Base-by-base conservation (phyloP, 2,797 vertebrate species). In the Siniperca scherzeri region DNA sequence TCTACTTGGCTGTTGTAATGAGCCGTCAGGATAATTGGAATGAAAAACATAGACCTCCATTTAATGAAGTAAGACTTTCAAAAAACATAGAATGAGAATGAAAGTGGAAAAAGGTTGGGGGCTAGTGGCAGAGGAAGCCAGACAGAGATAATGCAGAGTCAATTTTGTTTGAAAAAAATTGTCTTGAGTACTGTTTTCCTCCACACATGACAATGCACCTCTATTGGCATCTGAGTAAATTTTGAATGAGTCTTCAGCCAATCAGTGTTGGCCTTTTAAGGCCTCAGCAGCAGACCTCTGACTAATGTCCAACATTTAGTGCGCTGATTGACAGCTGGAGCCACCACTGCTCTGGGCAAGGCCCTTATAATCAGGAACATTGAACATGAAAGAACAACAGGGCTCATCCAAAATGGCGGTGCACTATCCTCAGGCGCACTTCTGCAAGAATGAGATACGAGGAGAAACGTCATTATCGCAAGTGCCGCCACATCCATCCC, bases 1-100 rank as follows among this genome's bases (percentile, higher is more conserved):
- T 91, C 82, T 92, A 70, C 84, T 73, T 19, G 52, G 40, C 81
- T 82, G 74, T 86, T 82, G 87, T 95, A 94, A 95, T 94, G 91
- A 93, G 91, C 90, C 78, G 85, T 84, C 88, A 88, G 87, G 74
- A 90, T 96, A 95, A 96, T 96, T 95, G 91, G 94, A 89, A 90
- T 89, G 84, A 92, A 91, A 87, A 90, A 86, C 76, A 82, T 19
- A 83, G 87, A 85, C 87, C 78, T 91, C 81, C 74, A 84, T 92
- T 93, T 95, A 95, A 94, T 93, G 88, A 90, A 93, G 89, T 82
- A 55, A 86, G 79, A 85, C 83, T 86, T 87, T 76, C 5, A 82
- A 82, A 88, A 84, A 86, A 86, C 16, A 78, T 25, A 76, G 70
- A 88, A 74, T 53, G 53, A 82, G 69, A 83, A 66, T 81, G 36